A percentile compares a stretch with the other conserved stretches of the same genome.
Evolutionary conservation across 2,888 invertebrate species (phyloP).

Genomic region (Drosophila melanosoma): DNA sequence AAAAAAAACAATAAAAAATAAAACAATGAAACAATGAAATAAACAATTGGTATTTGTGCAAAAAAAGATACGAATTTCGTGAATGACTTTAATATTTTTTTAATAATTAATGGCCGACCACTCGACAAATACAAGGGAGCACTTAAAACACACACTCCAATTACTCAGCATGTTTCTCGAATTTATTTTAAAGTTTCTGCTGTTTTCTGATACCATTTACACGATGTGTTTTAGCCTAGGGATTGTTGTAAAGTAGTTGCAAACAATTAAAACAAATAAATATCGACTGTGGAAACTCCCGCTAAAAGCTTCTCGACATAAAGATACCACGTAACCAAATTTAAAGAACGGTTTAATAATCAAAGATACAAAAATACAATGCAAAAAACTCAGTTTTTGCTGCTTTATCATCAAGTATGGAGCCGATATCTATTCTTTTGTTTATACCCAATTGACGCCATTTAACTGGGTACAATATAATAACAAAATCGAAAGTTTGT

Average conservation of each 20-base stretch:
- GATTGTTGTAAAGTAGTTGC: not conserved
- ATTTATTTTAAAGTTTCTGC: not conserved
- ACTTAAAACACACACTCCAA: slow-evolving; percentile 2
- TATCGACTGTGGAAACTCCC: not conserved
- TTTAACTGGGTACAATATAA: no score
- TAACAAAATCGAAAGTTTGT: not conserved
- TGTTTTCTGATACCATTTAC: not conserved
- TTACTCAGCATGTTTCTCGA: not conserved
- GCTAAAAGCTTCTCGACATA: not conserved
- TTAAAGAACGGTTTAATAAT: not conserved
- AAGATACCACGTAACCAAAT: not conserved
- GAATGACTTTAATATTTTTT: slow-evolving; percentile 21
- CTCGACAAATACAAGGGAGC: slow-evolving; percentile 12
- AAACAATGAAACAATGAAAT: slow-evolving; percentile 24
- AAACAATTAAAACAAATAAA: not conserved
- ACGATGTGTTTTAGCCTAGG: not conserved
- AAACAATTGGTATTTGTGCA: slow-evolving; percentile 60
- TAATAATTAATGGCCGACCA: slow-evolving; percentile 19
- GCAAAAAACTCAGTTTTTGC: not conserved
- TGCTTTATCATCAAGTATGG: not conserved
- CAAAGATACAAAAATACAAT: not conserved
- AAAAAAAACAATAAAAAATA: not conserved
- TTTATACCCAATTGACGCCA: not conserved
- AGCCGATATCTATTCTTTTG: not conserved
- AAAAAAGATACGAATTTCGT: slow-evolving; percentile 42